Conservation (phyloP, 2,888 invertebrate genomes). For the Brachypterus glaber region DNA sequence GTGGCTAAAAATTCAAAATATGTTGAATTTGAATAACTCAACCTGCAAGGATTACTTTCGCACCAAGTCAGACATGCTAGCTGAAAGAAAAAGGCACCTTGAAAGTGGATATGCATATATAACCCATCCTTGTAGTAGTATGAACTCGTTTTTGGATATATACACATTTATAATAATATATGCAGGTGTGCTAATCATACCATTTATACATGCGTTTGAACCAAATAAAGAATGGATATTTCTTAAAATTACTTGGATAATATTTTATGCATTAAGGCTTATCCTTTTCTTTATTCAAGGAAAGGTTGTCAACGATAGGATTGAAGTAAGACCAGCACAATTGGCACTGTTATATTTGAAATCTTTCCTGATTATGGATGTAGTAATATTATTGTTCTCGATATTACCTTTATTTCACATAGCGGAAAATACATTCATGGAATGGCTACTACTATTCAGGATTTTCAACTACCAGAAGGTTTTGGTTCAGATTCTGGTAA, state of each 20-base stretch:
- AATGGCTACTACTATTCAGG: no score
- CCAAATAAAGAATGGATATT: no score
- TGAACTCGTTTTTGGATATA: conserved; percentile 11
- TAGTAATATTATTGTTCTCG: no score
- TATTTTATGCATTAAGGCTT: conserved; percentile 14
- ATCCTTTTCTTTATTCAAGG: no score
- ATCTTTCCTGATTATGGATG: no score
- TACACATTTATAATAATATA: conserved; percentile 14
- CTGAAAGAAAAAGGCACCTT: neutral
- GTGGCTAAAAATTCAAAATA: neutral
- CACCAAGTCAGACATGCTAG: neutral
- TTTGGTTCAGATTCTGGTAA: no score
- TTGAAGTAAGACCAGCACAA: no score
- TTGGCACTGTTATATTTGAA: no score
- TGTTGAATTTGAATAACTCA: neutral
- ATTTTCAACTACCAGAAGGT: no score
- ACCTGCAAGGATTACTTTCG: neutral
- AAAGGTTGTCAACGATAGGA: no score
- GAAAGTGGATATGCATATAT: neutral
- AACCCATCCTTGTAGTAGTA: neutral
- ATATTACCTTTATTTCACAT: no score
- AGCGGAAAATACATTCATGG: no score
- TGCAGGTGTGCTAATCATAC: neutral
- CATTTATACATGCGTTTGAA: conserved; percentile 7
- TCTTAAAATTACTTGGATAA: neutral